These are phyloP conservation scores for Psammodynastes pulverulentus DNA, from an alignment of 2,113 vertebrate species.

Conservation along the genomic window DNA sequence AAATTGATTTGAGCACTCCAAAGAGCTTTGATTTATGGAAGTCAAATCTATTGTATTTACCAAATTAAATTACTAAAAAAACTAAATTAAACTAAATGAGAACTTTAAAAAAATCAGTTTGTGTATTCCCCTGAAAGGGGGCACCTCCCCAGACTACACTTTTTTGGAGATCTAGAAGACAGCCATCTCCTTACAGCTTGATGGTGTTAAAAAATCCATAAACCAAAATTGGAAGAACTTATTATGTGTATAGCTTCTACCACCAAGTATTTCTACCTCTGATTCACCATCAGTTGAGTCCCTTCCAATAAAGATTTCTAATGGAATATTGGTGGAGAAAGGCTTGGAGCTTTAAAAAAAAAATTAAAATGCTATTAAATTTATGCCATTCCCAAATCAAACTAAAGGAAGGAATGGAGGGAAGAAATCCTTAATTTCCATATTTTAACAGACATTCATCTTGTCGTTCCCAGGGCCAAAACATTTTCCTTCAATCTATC, in stretches of 20 bases:
- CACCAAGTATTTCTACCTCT: not conserved
- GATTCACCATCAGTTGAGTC: not conserved
- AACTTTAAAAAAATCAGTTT: not conserved
- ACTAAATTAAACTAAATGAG: not conserved
- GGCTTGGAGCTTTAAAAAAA: conserved; percentile 1
- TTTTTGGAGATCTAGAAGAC: not conserved
- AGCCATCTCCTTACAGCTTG: not conserved
- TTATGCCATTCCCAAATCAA: not conserved
- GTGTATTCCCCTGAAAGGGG: not conserved
- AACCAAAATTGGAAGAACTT: not conserved
- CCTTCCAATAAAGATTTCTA: not conserved
- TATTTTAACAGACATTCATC: conserved; percentile 28
- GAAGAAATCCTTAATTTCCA: not conserved
- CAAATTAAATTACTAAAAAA: not conserved
- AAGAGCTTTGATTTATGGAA: not conserved
- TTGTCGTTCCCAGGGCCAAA: conserved; percentile 34
- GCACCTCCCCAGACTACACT: not conserved
- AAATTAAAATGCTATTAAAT: not conserved
- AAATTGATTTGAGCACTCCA: not conserved
- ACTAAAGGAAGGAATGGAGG: conserved; percentile 5
- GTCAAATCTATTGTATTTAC: not conserved
- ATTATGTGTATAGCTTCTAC: not conserved
- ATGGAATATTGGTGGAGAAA: not conserved
- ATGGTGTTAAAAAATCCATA: not conserved
- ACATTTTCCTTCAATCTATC: conserved; percentile 1